Base-by-base conservation (phyloP, 1,140 invertebrate species). In the Zaprionus capensis region DNA sequence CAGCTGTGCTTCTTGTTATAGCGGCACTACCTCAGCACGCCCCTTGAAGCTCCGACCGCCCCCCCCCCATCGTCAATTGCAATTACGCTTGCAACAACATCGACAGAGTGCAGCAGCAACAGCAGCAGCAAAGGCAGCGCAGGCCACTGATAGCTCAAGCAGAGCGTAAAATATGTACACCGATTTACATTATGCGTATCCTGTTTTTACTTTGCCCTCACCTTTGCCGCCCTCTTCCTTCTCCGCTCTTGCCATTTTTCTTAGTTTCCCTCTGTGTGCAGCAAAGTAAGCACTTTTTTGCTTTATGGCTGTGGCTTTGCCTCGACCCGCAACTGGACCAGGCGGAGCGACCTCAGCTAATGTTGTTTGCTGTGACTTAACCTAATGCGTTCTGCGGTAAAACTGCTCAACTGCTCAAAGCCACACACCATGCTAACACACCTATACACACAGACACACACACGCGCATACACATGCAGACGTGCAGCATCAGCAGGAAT, bases 51-150 rank as follows among this genome's bases (percentile, higher is more conserved):
- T 22, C 7, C n/a, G 11, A n/a, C 11, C 14, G 24, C 28, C 36
- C 1, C n/a, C 28, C 36, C 1, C n/a, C 26, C 63, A 72, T 51
- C 53, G 59, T 59, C 59, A 74, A 69, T 64, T 69, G 36, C 75
- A 74, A 68, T 74, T 74, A 74, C 36, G 51, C 58, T 55, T 69
- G 59, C 31, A 58, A 63, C 36, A 69, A 73, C 64, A 73, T 51
- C 17, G 63, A 66, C 53, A 56, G 26, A 62, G 57, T 61, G 63
- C 57, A 53, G 20, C 41, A 22, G 22, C 2, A 24, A 38, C 51
- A 56, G 59, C 14, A 15, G 5, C 14, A 5, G 15, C 41, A 44
- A 20, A 22, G 46, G 53, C 64, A 49, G 20, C 57, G n/a, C 38
- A 31, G 72, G n/a, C 28, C 44, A 70, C 63, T 63, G 41, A 75